Conservation (phyloP, 2,797 vertebrate genomes). For the Tauraco hartlaubi region DNA sequence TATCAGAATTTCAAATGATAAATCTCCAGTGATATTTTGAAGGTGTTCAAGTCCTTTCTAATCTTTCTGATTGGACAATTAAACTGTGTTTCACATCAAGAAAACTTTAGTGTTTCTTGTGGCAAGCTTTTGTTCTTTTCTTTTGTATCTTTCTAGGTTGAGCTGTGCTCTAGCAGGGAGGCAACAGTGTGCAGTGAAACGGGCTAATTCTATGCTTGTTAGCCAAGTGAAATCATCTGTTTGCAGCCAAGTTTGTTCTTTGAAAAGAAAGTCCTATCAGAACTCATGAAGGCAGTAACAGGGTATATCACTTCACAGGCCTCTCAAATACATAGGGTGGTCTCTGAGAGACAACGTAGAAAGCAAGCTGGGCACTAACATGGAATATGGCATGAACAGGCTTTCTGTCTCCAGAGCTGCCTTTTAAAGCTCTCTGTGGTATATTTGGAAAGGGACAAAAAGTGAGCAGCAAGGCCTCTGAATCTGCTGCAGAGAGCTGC, state of each 20-base stretch:
- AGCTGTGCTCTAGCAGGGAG: background rate
- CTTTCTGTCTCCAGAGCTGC: background rate
- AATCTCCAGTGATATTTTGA: background rate
- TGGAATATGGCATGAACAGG: background rate
- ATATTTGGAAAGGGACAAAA: background rate
- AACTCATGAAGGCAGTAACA: background rate
- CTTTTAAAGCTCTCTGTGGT: background rate
- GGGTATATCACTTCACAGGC: background rate
- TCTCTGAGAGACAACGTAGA: background rate
- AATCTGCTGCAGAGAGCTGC: background rate
- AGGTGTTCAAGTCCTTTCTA: background rate
- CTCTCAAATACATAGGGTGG: rapidly evolving
- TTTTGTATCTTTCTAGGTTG: background rate
- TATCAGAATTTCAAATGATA: background rate
- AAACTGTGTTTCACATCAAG: background rate
- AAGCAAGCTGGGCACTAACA: background rate
- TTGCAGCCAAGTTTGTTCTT: background rate
- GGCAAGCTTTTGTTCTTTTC: background rate
- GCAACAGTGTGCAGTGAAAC: background rate
- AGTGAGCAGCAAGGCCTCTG: background rate
- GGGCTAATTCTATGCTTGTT: background rate
- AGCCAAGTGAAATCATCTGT: background rate
- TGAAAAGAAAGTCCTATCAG: background rate
- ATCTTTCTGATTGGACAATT: background rate
- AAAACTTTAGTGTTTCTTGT: background rate